Percentiles rank a stretch among this genome's conserved stretches.
These are phyloP conservation scores for Microplitis deprimator DNA, from an alignment of 2,888 invertebrate species.

Conservation along the genomic window DNA sequence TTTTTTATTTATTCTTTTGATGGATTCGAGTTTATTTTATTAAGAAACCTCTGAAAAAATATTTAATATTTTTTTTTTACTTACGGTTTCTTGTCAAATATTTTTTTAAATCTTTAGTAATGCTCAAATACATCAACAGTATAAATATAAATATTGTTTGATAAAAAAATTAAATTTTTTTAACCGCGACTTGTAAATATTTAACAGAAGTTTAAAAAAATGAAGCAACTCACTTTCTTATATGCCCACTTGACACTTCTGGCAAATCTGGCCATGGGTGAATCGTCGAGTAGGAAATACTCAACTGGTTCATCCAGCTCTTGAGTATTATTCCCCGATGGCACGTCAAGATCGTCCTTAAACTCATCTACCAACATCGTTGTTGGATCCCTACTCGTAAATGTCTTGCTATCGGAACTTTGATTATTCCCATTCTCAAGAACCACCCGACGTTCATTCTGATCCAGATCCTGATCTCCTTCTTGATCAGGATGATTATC, in stretches of 20 bases:
- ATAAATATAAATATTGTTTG: neutral
- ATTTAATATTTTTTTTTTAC: neutral
- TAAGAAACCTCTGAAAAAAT: no score
- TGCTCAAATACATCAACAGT: neutral
- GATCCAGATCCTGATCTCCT: neutral
- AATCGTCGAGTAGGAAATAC: constrained; percentile 63
- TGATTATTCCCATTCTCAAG: constrained; percentile 24
- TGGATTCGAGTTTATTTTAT: no score
- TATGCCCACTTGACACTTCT: constrained; percentile 64
- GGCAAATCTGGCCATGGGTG: constrained; percentile 62
- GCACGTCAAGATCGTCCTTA: constrained; percentile 27
- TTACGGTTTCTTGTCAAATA: neutral
- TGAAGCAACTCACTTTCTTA: constrained; percentile 58
- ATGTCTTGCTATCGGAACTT: constrained; percentile 36
- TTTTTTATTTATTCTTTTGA: neutral
- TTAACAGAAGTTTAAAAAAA: neutral
- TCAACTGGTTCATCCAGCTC: constrained; percentile 53
- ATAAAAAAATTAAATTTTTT: neutral
- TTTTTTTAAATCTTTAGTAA: neutral
- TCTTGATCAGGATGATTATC: constrained; percentile 27
- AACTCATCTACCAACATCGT: constrained; percentile 18
- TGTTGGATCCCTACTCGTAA: constrained; percentile 29
- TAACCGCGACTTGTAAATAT: neutral
- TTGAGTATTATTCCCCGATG: constrained; percentile 38
- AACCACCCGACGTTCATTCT: neutral